Evolutionary conservation across 2,888 invertebrate genomes (phyloP), one percentile per base, ranked within the genome.

Genomic region (Ennomos erosarius): DNA sequence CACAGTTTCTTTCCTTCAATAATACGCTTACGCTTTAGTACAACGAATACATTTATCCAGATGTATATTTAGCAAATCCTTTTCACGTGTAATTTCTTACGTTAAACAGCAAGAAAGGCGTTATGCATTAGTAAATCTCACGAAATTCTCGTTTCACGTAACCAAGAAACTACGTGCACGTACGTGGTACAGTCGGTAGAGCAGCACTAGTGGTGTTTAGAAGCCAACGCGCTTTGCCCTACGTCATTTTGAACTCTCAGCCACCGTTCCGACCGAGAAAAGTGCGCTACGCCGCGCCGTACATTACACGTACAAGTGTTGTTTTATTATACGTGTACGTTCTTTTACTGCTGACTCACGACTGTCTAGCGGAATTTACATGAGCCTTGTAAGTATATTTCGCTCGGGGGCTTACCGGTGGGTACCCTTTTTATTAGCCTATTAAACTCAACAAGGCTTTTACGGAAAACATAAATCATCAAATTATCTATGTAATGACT

Each of bases 381-480:
- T 71, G 66, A 65, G 68, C 63, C 62, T 51, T 57, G 62, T 66
- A 60, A 60, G 59, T 67, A 53, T 60, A 64, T 59, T 54, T 51
- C 54, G 56, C 49, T 58, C 51, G 52, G 67, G 58, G 63, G 63
- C 46, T 50, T 55, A 54, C 49, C 57, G 40, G 55, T 64, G 26
- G 26, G 70, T 66, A 69, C 70, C 69, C 71, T 78, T 55, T 82
- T 82, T 81, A 81, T 78, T 72, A 68, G 65, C 68, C 68, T 72
- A 79, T 81, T 74, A 81, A 81, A 78, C 71, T 74, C 70, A 72
- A 78, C 70, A 76, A 74, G 66, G 68, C 64, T 65, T 75, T 71
- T 65, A 64, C 71, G 73, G 73, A 74, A 77, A 76, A 71, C 70
- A 75, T 79, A 77, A 78, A 77, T 81, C 73, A 77, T 75, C 66